Evolutionary conservation across 2,888 invertebrate genomes (phyloP), one percentile per base, ranked within the genome.

Genomic region (Phyto melanocephala): DNA sequence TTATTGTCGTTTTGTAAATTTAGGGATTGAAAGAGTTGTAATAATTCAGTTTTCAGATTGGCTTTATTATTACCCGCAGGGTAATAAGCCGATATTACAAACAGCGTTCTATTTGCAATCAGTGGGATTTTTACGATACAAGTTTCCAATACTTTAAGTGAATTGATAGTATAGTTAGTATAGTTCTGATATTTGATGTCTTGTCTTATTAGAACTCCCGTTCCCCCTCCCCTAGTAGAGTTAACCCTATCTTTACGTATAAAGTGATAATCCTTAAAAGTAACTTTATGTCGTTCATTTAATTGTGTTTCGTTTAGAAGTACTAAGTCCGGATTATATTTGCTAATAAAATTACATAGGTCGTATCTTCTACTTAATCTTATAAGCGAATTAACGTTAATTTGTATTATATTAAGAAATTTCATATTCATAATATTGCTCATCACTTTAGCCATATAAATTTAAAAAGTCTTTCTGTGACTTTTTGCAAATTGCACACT

Each of bases 131-230:
- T 68, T 54, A 68, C 6, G 0, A 63, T 17, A 7, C 70, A 70
- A 7, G 54, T 33, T 56, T 74, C 79, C 11, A 79, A 20, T 37
- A 3, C 40, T 63, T 63, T 63, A 35, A 71, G 54, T 4, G 54
- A 28, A 35, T 71, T 45, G 15, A 65, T 62, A 37, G 17, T 68
- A 13, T 7, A 54, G 20, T 65, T 79, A 22, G 33, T 60, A 11
- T 37, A 6, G 10, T 50, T 45, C 15, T 17, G 52, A 15, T 15
- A 62, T 70, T 70, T 70, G 13, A 68, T 62, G 0, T 13, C 24
- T 13, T 78, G 47, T 63, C 71, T 71, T n/a, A 78, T 56, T 47
- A 78, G 47, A 56, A 70, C 70, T 52, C 42, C 76, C 13, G 76
- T 76, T 20, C 40, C 75, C 22, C 65, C 47, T 2, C 58, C 67